Base-by-base conservation (phyloP, 1,140 invertebrate genomes). In the Heliothis subflexa region DNA sequence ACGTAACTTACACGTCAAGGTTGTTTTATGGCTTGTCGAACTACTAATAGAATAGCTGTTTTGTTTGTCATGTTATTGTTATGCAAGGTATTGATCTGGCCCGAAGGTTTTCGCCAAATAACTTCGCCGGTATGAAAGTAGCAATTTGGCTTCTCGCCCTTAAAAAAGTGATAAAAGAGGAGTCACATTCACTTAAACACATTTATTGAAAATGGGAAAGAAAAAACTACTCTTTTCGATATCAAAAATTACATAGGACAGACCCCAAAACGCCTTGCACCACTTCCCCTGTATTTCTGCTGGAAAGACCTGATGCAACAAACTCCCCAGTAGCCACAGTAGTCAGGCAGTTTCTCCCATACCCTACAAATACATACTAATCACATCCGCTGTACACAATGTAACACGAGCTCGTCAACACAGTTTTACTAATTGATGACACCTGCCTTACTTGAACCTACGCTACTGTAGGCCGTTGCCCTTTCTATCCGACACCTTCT, bases 351-450 rank as follows among this genome's bases (percentile, higher is more conserved):
- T 25, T 59, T 28, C 13, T 11, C 12, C 14, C 5, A 13, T 28
- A 13, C 57, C 16, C 11, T 18, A 16, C 62, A 18, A 18, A 16
- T n/a, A 13, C 12, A 28, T 25, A 2, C 55, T 59, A 25, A 59
- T 25, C 55, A 14, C 55, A 25, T 28, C 55, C 21, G 21, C 12
- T 55, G 54, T 40, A 40, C 5, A 40, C 7, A 3, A 28, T 28
- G 40, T 66, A 66, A 66, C 33, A 66, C 0, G n/a, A 66, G 10
- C 33, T 40, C 47, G 62, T 66, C 62, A 47, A 47, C 40, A 64
- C 40, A 47, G n/a, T 5, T 66, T n/a, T 66, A 47, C 62, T 66
- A 66, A 66, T 66, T 66, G 62, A 47, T 66, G 62, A 66, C 62
- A 11, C 54, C 18, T 25, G 2, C 47, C 16, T 66, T 40, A 47